Evolutionary conservation across 2,113 vertebrate species (phyloP).

Genomic region (Cavia aperea): DNA sequence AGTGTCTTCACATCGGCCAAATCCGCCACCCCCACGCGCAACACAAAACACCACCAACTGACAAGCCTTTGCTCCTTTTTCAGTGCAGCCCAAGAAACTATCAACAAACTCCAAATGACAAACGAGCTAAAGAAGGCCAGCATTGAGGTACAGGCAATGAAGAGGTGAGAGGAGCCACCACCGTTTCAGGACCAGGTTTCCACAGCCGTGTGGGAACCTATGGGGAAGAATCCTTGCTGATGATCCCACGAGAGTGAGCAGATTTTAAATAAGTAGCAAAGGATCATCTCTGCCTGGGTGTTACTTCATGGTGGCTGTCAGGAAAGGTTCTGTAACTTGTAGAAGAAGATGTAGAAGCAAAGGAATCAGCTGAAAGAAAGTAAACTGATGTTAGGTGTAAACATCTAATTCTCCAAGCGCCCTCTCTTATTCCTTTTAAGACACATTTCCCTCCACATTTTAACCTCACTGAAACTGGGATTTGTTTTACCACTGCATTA

Average conservation of each 20-base stretch:
- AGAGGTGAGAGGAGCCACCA: conserved; percentile 59
- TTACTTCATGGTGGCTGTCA: neutral
- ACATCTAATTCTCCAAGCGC: neutral
- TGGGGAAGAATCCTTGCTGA: neutral
- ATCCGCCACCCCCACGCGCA: neutral
- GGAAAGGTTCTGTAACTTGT: neutral
- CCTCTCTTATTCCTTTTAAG: neutral
- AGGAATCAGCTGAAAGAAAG: conserved; percentile 24
- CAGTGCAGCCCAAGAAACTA: conserved; percentile 74
- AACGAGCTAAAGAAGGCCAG: conserved; percentile 66
- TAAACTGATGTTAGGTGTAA: neutral
- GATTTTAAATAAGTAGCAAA: neutral
- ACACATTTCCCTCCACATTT: neutral
- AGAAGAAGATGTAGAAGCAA: neutral
- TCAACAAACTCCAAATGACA: conserved; percentile 67
- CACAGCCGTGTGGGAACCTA: rapidly evolving
- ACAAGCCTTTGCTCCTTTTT: conserved; percentile 27
- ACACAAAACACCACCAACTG: neutral
- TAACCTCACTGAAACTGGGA: neutral
- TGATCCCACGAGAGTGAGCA: neutral
- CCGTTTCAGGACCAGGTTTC: neutral
- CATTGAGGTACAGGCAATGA: conserved; percentile 66
- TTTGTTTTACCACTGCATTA: neutral
- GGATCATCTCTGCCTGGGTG: neutral
- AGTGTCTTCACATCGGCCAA: neutral